These are phyloP conservation scores for Laterallus jamaicensis DNA, from an alignment of 2,113 vertebrate species.

Conservation along the genomic window DNA sequence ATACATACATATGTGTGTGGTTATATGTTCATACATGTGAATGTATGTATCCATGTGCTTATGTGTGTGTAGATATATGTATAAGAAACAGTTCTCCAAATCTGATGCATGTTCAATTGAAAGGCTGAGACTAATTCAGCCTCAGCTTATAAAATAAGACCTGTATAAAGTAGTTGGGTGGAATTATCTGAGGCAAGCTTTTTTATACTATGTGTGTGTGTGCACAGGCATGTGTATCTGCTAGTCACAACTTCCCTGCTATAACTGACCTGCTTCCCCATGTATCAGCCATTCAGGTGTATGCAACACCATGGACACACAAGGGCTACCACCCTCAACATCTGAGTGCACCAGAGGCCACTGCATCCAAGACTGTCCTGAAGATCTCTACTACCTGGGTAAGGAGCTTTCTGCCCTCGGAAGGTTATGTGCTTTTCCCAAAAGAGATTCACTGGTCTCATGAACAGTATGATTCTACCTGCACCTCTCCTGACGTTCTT, in stretches of 20 bases:
- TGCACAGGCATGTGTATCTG: rapidly evolving
- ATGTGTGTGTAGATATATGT: rapidly evolving
- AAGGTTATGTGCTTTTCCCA: background rate
- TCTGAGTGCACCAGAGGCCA: no score
- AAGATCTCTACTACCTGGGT: background rate
- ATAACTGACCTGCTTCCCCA: background rate
- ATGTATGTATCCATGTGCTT: background rate
- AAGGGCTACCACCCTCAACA: background rate
- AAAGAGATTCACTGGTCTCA: background rate
- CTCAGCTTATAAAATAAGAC: background rate
- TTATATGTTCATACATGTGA: no score
- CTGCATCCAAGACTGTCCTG: background rate
- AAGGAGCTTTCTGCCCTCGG: background rate
- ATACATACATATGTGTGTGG: background rate
- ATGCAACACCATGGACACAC: background rate
- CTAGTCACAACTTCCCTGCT: background rate
- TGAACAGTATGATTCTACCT: background rate
- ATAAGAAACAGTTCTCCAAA: background rate
- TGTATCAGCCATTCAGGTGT: background rate
- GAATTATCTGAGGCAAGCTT: background rate
- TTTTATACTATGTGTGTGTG: background rate
- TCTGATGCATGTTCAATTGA: background rate
- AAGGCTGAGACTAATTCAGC: background rate
- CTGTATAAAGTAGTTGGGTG: background rate
- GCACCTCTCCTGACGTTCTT: background rate